Base-by-base conservation (phyloP, 1,140 invertebrate species). In the Nilaparvata lugens region DNA sequence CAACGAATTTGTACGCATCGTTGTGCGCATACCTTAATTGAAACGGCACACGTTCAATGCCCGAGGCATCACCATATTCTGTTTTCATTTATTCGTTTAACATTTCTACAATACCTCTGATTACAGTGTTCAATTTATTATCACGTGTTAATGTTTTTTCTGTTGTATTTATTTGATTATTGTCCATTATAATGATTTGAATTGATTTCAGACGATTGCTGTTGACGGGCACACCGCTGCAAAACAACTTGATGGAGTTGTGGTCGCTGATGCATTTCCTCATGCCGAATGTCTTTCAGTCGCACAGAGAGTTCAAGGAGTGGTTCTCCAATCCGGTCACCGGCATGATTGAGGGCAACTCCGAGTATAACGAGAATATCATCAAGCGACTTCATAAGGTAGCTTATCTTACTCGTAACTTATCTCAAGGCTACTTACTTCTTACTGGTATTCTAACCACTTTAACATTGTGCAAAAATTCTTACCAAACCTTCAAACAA, bases 231-330 rank as follows among this genome's bases (percentile, higher is more conserved):
- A 99, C 97, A 31, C 97, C 97, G 24, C 80, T 99, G 60, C 97
- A 99, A 78, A 99, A 99, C 75, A 97, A 93, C 76, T 76, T 99
- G 59, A 97, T 98, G 93, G 97, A 99, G 78, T 77, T 99, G 56
- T 99, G 97, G 97, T 98, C 97, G 4, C 75, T 99, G 13, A 97
- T 99, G 95, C 97, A 99, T 79, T 99, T 99, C 78, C 81, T 99
- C 7, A 99, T 99, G 97, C 97, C 97, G 45, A 88, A 96, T 77
- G 91, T 99, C 60, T 99, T 99, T 79, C 91, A 95, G 68, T 98
- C 95, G 19, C 96, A 99, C 76, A 81, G 87, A 53, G 94, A 98
- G 75, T 98, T 93, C 69, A 94, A 95, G 73, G 95, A 98, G 75
- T 99, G 97, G 97, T 99, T 99, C 80, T 93, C 91, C 52, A 97